Evolutionary conservation across 2,113 vertebrate genomes (phyloP), one percentile per base, ranked within the genome.

Genomic region (Hoplias malabaricus): DNA sequence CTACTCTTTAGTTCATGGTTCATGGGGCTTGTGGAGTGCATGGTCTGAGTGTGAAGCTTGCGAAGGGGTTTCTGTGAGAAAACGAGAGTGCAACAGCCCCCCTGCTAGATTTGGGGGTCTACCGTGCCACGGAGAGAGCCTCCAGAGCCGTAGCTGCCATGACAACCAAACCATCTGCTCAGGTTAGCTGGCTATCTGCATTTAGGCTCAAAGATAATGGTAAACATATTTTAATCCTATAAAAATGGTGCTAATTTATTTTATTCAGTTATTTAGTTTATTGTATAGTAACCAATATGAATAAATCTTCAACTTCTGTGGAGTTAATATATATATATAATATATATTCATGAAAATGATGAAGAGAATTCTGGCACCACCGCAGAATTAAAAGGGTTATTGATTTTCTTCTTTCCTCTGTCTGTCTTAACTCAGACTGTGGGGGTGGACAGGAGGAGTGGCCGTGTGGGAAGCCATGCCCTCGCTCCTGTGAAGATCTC

Each of bases 401-500:
- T 67, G 9, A 13, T 23, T 36, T 40, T 11, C 13, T 69, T 2
- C 33, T 65, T 29, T 66, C 0, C 2, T 48, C 27, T 46, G 16
- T 59, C 40, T 38, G 14, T 63, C 73, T 36, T 1, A 63, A 4
- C 13, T 8, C 80, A 97, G 96, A 93, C 19, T 96, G 95, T 8
- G 84, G 69, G 0, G 92, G 92, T 0, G 92, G 90, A 2, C 93
- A 92, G 79, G 82, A 85, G 25, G 81, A 92, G 12, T 92, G 93
- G 81, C 79, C 86, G 8, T 97, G 94, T 59, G 94, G 92, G 50
- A 90, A 91, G 71, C 88, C 88, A 46, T 96, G 94, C 36, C 95
- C 95, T 0, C 93, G 88, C 16, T 92, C 93, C 80, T 97, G 96
- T 50, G 93, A 90, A 1, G 95, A 96, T 82, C 91, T 96, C 83